Base-by-base conservation (phyloP, 2,797 vertebrate genomes). In the Scarus forsteni region DNA sequence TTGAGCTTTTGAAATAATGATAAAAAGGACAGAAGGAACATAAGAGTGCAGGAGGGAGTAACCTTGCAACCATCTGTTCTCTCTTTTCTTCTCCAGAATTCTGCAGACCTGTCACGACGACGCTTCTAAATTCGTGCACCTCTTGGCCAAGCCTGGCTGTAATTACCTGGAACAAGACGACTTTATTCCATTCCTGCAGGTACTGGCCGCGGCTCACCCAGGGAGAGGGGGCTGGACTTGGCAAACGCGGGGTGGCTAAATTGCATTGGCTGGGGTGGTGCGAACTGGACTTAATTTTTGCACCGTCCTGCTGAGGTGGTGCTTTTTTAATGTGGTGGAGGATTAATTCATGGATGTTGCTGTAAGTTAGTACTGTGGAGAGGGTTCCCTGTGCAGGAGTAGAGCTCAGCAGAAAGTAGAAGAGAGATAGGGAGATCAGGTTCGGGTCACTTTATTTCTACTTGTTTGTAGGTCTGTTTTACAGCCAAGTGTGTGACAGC, bases 151-250 rank as follows among this genome's bases (percentile, higher is more conserved):
- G 79, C 98, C 97, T 68, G 96, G 97, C 76, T 96, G 95, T 85
- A 93, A 93, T 93, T 97, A 96, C 93, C 94, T 99, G 93, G 96
- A 97, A 92, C 97, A 97, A 94, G 98, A 99, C 66, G 98, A 99
- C 93, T 97, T 99, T 88, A 95, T 98, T 92, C 97, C 97, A 89
- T 97, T 99, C 93, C 93, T 99, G 87, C 98, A 99, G 96, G 98
- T 99, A 94, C 70, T 40, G 76, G 73, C 83, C 73, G 61, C 81
- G 77, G 88, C 85, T 73, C 85, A 80, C 81, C 74, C 84, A 81
- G 68, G 66, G 80, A 81, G 86, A 66, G 75, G 79, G 88, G 79
- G 88, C 57, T 56, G 77, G 66, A 66, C 76, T 79, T 81, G 81
- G 86, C 83, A 71, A 11, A 0, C 52, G 60, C 5, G 12, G 73